Evolutionary conservation across 2,797 vertebrate genomes (phyloP).

Genomic region (Mormyrops attenuatus): DNA sequence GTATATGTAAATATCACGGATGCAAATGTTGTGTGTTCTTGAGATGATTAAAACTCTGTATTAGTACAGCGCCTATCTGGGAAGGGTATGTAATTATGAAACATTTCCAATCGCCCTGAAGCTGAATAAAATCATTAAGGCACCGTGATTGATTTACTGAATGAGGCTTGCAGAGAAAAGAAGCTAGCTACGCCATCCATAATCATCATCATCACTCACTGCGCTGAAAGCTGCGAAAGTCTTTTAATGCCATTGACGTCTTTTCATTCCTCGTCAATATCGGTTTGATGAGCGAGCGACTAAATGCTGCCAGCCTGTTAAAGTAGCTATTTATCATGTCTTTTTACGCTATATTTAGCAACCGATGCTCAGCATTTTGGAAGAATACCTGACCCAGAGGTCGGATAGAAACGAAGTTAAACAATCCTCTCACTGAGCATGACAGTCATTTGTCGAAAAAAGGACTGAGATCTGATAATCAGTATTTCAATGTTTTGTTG

Average conservation of each 20-base stretch:
- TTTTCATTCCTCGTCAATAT: neutral
- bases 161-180: neutral
- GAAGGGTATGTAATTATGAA: neutral
- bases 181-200: neutral
- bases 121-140: neutral
- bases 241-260: neutral
- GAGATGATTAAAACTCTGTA: constrained; percentile 10
- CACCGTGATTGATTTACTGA: neutral
- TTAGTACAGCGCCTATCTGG: neutral
- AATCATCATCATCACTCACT: constrained; percentile 5
- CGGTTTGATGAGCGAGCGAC: neutral
- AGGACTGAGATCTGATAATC: neutral
- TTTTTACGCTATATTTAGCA: constrained; percentile 2
- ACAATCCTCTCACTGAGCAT: neutral
- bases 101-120: constrained; percentile 1
- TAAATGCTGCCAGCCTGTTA: neutral
- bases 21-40: neutral
- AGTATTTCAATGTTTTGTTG: neutral
- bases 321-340: neutral
- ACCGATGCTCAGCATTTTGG: neutral
- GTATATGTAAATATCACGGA: neutral
- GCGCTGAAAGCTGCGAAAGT: neutral
- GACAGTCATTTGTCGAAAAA: neutral
- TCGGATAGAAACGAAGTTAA: neutral
- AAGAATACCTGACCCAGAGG: neutral